Base-by-base conservation (phyloP, 2,797 vertebrate species). In the Loris lydekkerianus region DNA sequence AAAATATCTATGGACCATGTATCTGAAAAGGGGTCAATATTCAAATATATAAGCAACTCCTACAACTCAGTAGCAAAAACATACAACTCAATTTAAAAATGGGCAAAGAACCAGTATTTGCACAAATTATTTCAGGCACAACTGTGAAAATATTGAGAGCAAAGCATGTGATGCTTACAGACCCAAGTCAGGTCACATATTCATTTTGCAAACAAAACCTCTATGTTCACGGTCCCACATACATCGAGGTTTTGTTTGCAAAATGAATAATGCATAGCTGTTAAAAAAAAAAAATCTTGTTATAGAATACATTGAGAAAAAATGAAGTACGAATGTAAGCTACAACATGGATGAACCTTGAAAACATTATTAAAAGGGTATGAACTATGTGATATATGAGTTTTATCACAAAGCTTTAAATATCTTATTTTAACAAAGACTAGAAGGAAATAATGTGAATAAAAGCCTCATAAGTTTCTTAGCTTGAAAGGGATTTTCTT, bases 371-470 rank as follows among this genome's bases (percentile, higher is more conserved):
- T 76, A 72, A 89, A 72, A 61, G 31, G 23, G 27, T 58, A 13
- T 78, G 8, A 78, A 86, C 86, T 95, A 92, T 83, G 86, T 72
- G 67, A 17, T 63, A 86, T 34, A 72, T 91, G 13, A 92, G 73
- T 89, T 95, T 87, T 94, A 96, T 61, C 49, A 96, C 7, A 78
- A 94, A 72, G 88, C 81, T 95, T 40, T 27, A 94, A 95, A 63
- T 76, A 75, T 27, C 20, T 69, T 25, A 82, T 94, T 93, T 86
- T 92, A 78, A 76, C 70, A 92, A 95, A 94, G n/a, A 73, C 18
- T 95, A 8, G 58, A 67, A 94, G 29, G 21, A 83, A 94, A 76
- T 84, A 40, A 49, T 31, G 56, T 31, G 31, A 67, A 67, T 67
- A 40, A 86, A 93, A 75, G n/a, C 15, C 89, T 88, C 34, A 83